Conservation (phyloP, 2,888 invertebrate genomes). For the Globia sparganii region DNA sequence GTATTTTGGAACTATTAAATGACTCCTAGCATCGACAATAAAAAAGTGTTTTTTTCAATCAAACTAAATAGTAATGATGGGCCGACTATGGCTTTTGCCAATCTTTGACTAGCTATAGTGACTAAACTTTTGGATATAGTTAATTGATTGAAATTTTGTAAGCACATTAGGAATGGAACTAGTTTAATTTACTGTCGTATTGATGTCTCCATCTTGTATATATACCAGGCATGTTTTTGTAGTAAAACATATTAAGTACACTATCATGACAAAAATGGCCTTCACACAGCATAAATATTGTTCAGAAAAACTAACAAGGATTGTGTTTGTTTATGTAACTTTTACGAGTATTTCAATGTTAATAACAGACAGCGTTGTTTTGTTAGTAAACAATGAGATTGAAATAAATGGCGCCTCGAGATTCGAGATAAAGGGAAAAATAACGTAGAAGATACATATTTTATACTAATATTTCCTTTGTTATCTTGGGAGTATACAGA, state of each 20-base stretch:
- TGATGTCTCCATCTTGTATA: too few relatives aligned
- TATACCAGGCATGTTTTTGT: neutral
- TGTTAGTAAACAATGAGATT: constrained; percentile 61
- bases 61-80: too few relatives aligned
- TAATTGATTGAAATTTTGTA: too few relatives aligned
- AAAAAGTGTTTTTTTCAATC: too few relatives aligned
- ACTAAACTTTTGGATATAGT: too few relatives aligned
- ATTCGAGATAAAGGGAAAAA: constrained; percentile 46
- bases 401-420: constrained; percentile 48
- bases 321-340: constrained; percentile 58
- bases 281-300: constrained; percentile 52
- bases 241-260: neutral
- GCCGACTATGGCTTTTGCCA: too few relatives aligned
- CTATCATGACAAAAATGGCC: constrained; percentile 26
- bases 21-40: too few relatives aligned
- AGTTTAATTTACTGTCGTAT: too few relatives aligned
- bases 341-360: constrained; percentile 62
- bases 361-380: constrained; percentile 44
- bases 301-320: constrained; percentile 56
- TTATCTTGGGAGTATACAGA: constrained; percentile 14
- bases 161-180: too few relatives aligned
- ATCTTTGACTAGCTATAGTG: too few relatives aligned
- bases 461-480: constrained; percentile 37
- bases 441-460: constrained; percentile 29
- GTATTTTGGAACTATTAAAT: too few relatives aligned